Evolutionary conservation across 2,113 vertebrate species (phyloP).

Genomic region (Ptilonorhynchus violaceus): DNA sequence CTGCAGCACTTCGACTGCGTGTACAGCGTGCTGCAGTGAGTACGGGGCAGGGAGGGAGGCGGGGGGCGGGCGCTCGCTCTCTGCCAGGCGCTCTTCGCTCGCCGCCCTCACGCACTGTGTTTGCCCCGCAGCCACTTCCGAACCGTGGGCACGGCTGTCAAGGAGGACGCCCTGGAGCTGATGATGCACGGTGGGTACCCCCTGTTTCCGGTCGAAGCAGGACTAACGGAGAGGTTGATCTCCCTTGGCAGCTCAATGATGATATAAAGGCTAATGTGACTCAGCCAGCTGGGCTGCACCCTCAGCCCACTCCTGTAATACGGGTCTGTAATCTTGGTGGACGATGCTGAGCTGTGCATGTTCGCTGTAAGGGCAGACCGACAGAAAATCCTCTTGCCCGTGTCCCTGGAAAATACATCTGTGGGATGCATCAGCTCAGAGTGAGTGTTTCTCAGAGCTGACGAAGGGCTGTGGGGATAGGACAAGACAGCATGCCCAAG

Average conservation of each 20-base stretch:
- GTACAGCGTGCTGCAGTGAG: constrained; percentile 92
- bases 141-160: constrained; percentile 70
- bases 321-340: constrained; percentile 83
- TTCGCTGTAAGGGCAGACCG: constrained; percentile 81
- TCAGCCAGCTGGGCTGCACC: constrained; percentile 52
- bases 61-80: background rate
- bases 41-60: background rate
- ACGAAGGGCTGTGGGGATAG: constrained; percentile 16
- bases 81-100: fast-evolving
- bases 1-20: constrained; percentile 88
- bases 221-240: background rate
- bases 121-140: constrained; percentile 78
- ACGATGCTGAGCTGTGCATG: constrained; percentile 60
- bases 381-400: constrained; percentile 46
- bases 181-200: constrained; percentile 79
- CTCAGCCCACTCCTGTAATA: constrained; percentile 7
- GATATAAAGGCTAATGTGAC: constrained; percentile 81
- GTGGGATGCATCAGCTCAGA: background rate
- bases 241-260: constrained; percentile 65
- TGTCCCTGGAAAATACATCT: background rate
- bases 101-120: background rate
- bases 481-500: background rate
- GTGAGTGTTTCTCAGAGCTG: constrained; percentile 7
- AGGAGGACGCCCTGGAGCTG: constrained; percentile 87
- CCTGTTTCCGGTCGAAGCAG: too few relatives aligned